phyloP scores from a whole-genome alignment of 2,113 vertebrate species.

The Drymodes brunneopygia region DNA sequence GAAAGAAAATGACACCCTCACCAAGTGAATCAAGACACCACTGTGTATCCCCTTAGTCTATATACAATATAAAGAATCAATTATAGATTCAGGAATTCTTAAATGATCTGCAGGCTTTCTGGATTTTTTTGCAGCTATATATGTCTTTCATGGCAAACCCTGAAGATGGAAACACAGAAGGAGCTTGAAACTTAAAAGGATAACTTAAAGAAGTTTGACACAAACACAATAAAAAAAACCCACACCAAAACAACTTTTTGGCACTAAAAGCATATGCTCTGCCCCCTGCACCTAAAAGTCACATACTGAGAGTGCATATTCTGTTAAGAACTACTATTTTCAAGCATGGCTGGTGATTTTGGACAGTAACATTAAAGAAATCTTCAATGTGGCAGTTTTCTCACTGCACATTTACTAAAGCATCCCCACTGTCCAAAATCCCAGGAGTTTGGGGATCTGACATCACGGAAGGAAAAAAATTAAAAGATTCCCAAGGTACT shows the following conservation, averaged over 20 bases:
- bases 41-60: neutral
- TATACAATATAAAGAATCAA: neutral
- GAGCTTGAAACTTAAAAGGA: conserved; percentile 13
- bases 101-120: neutral
- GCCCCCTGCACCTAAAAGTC: conserved; percentile 68
- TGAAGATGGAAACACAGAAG: neutral
- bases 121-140: neutral
- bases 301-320: conserved; percentile 54
- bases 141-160: neutral
- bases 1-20: neutral
- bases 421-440: conserved; percentile 44
- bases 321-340: conserved; percentile 68
- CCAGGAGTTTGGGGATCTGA: conserved; percentile 37
- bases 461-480: neutral
- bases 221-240: neutral
- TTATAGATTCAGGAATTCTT: neutral
- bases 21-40: neutral
- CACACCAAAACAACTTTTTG: conserved; percentile 11
- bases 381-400: conserved; percentile 68
- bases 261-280: conserved; percentile 61
- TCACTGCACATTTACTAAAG: conserved; percentile 59
- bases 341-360: conserved; percentile 66
- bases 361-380: conserved; percentile 69
- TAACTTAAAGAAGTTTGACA: conserved; percentile 44
- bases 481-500: neutral